Conservation (phyloP, 2,797 vertebrate species). For the Alfaro cultratus region DNA sequence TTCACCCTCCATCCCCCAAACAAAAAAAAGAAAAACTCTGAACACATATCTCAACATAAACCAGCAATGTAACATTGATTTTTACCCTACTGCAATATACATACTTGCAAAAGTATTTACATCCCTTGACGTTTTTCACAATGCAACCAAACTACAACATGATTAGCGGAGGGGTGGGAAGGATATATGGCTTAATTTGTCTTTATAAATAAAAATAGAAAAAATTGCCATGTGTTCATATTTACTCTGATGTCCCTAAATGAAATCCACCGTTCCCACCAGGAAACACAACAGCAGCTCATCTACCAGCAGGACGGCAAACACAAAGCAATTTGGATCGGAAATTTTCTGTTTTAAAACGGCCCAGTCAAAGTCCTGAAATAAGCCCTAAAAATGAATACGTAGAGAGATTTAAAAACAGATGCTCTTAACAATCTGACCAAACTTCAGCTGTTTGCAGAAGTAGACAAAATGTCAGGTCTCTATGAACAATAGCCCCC, state of each 20-base stretch:
- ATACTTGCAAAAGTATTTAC: neutral
- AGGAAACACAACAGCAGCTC: neutral
- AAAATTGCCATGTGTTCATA: neutral
- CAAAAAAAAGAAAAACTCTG: too few relatives aligned
- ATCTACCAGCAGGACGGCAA: neutral
- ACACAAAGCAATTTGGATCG: neutral
- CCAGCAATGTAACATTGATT: neutral
- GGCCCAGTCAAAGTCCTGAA: neutral
- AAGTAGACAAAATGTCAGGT: neutral
- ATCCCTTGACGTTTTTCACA: neutral
- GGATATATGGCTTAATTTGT: neutral
- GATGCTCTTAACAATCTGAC: neutral
- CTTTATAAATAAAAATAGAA: neutral
- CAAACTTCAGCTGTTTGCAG: neutral
- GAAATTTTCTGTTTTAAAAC: neutral
- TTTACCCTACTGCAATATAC: neutral
- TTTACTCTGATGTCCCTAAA: neutral
- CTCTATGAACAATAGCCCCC: neutral
- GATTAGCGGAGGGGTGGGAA: fast-evolving
- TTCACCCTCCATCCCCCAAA: neutral
- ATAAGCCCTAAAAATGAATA: neutral
- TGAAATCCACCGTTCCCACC: neutral
- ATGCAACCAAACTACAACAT: neutral
- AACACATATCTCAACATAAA: neutral
- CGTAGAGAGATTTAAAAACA: neutral